phyloP scores from a whole-genome alignment of 2,888 invertebrate species.

The Eupithecia centaureata region DNA sequence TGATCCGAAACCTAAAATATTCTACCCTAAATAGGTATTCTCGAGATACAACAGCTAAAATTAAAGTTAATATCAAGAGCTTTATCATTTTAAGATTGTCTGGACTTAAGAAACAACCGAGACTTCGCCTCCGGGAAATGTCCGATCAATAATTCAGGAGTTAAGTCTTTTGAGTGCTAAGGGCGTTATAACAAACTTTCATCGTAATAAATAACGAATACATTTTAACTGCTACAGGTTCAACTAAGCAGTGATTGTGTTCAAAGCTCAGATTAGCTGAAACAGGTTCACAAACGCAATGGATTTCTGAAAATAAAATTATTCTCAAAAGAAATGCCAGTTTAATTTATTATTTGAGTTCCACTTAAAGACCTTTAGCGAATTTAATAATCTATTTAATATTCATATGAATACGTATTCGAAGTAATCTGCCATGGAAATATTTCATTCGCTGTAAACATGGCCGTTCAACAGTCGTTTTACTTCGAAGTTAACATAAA shows the following conservation, averaged over 20 bases:
- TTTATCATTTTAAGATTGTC: no score
- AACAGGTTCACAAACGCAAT: neutral
- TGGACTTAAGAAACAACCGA: neutral
- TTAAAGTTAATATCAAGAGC: neutral
- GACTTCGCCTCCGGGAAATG: neutral
- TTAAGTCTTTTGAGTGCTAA: no score
- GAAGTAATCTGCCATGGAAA: slow-evolving; percentile 8
- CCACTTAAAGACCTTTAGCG: neutral
- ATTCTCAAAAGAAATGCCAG: neutral
- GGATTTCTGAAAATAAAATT: neutral
- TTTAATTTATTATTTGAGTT: neutral
- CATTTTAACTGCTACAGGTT: neutral
- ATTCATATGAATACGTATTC: neutral
- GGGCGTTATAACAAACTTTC: neutral
- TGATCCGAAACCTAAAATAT: neutral
- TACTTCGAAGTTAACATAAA: slow-evolving; percentile 20
- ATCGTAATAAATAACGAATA: neutral
- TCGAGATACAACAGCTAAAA: neutral
- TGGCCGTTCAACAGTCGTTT: slow-evolving; percentile 18
- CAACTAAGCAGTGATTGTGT: neutral
- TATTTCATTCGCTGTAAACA: slow-evolving; percentile 16
- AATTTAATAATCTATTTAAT: neutral
- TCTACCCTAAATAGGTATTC: neutral
- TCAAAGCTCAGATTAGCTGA: neutral
- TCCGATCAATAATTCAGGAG: neutral